Conservation (phyloP, 35 echinoderm and acorn worm genomes). For the Patiria miniata region DNA sequence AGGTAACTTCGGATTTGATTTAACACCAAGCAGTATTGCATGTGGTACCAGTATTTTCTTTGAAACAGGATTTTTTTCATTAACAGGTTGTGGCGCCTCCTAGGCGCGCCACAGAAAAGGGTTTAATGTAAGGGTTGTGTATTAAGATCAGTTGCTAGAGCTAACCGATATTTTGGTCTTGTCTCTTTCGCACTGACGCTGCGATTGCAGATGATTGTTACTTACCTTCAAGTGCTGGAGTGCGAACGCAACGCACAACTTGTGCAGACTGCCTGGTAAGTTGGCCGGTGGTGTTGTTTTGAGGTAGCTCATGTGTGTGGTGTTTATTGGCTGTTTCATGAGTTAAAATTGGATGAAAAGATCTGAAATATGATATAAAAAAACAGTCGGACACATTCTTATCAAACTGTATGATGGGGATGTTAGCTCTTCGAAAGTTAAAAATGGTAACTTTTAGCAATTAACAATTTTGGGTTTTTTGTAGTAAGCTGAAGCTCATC, state of each 20-base stretch:
- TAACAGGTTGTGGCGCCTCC: too few relatives aligned
- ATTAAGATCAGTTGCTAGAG: background rate
- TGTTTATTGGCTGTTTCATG: conserved; percentile 10
- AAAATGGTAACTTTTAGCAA: too few relatives aligned
- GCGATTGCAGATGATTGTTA: conserved; percentile 99
- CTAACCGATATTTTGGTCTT: conserved; percentile 56
- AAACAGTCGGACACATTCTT: background rate
- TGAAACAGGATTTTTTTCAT: too few relatives aligned
- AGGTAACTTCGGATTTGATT: too few relatives aligned
- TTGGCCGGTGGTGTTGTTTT: background rate
- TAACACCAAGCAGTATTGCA: too few relatives aligned
- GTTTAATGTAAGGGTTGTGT: background rate
- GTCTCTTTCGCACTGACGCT: conserved; percentile 17
- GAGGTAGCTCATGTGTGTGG: background rate
- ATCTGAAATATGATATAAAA: background rate
- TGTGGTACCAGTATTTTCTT: too few relatives aligned
- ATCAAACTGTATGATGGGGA: too few relatives aligned
- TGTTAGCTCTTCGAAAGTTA: background rate
- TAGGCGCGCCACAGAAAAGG: too few relatives aligned
- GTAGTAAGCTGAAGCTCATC: too few relatives aligned
- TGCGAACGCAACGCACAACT: conserved; percentile 78
- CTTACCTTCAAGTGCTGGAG: conserved; percentile 91
- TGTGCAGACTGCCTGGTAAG: conserved; percentile 97
- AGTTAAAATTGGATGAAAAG: background rate
- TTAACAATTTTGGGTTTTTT: too few relatives aligned